Base-by-base conservation (phyloP, 37 sponge, comb jelly and placozoan species). In the Hexactinellida sp. region DNA sequence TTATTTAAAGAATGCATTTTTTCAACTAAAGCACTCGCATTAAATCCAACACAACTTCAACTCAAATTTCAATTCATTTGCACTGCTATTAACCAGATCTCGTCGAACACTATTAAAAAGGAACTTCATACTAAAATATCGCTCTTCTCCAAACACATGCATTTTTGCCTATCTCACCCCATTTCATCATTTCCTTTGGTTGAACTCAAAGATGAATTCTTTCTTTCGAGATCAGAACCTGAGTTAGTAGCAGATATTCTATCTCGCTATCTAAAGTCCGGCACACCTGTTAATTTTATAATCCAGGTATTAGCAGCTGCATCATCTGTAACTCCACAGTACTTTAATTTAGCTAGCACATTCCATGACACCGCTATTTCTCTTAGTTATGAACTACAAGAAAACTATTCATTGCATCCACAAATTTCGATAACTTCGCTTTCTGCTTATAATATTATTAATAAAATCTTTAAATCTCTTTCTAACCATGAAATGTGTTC, bases 51-150 rank as follows among this genome's bases (percentile, higher is more conserved):
- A 63, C 28, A 63, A n/a, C 34, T 63, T 32, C 76, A 63, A 63
- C 76, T 63, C 76, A 63, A 63, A 63, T 63, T 63, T 28, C 76
- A 63, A n/a, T 63, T 32, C 13, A 63, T 63, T 25, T 63, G 76
- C 76, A 63, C 76, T 63, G 76, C 76, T 63, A 10, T 63, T n/a
- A 63, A 63, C 30, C 76, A 63, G 30, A 63, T 63, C 3, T 63
- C 76, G 3, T 23, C 25, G 3, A 10, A 63, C 13, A n/a, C 76
- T 21, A 63, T 63, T 28, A 63, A 63, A 28, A 63, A 23, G 13
- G 76, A 63, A 63, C 32, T 63, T n/a, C 76, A 32, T 7, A 5
- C 30, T 25, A 10, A 63, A 63, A 28, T 63, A 25, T 63, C 76
- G 13, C 76, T 63, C 76, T 63, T 32, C 30, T 63, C 76, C 28